Evolutionary conservation across 35 echinoderm and acorn worm genomes (phyloP).

Genomic region (Apostichopus californicus): DNA sequence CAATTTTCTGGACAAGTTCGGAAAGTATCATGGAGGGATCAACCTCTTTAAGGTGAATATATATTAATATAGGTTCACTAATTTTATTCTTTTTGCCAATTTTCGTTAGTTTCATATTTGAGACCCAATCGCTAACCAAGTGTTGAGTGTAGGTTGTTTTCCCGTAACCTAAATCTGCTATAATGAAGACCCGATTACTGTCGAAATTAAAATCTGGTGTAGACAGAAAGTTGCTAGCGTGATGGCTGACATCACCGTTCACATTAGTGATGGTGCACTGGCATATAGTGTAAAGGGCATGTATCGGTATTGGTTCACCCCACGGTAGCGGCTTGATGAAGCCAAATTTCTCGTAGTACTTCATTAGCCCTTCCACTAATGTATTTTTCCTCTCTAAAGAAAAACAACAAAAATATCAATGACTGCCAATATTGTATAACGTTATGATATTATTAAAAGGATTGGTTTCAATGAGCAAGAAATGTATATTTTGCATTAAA

Average conservation of each 20-base stretch:
- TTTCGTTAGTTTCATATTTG: not conserved
- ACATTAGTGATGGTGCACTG: not conserved
- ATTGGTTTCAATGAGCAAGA: too few species aligned
- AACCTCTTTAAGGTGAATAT: constrained; percentile 26
- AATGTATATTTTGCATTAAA: too few species aligned
- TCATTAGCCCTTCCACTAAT: not conserved
- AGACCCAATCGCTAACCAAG: not conserved
- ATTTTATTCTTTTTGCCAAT: not conserved
- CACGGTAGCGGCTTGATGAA: constrained; percentile 2
- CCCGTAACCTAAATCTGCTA: constrained; percentile 21
- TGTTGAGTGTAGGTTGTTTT: constrained; percentile 23
- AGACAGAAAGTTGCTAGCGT: not conserved
- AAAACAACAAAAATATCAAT: not conserved
- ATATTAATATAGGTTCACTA: not conserved
- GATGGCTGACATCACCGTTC: not conserved
- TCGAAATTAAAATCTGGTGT: not conserved
- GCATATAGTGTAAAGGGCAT: not conserved
- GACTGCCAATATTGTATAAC: too few species aligned
- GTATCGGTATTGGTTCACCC: constrained; percentile 27
- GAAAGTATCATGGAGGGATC: not conserved
- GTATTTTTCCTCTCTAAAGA: not conserved
- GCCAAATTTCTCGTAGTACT: not conserved
- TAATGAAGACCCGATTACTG: not conserved
- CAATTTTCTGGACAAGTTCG: not conserved
- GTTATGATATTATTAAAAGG: too few species aligned